Percentiles rank a stretch among this genome's conserved stretches.
phyloP scores from a whole-genome alignment of 2,113 vertebrate genomes.

The Oryzias javanicus region DNA sequence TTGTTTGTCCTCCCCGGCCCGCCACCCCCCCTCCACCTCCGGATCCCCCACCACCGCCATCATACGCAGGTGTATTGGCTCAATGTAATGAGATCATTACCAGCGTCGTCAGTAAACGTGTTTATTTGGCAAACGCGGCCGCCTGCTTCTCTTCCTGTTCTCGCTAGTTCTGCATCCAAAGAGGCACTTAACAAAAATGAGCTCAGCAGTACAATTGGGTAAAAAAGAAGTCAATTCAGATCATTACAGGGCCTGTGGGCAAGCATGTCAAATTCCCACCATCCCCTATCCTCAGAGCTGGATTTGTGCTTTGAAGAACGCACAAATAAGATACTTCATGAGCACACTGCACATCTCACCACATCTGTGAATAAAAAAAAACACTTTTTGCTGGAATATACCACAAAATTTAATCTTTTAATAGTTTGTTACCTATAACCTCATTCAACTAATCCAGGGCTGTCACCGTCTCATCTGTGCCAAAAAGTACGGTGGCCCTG shows the following conservation, averaged over 20 bases:
- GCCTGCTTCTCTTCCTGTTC: slow-evolving; percentile 49
- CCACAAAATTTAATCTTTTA: slow-evolving; percentile 17
- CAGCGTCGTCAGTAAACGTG: slow-evolving; percentile 71
- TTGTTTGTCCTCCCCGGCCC: slow-evolving; percentile 75
- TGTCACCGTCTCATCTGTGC: too few species aligned
- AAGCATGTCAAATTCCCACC: slow-evolving; percentile 56
- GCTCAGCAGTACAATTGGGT: slow-evolving; percentile 65
- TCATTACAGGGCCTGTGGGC: slow-evolving; percentile 69
- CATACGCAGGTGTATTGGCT: slow-evolving; percentile 77
- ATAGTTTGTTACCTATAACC: slow-evolving; percentile 12
- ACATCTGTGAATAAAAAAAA: slow-evolving; percentile 6
- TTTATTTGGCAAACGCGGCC: slow-evolving; percentile 70
- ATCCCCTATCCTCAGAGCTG: slow-evolving; percentile 24
- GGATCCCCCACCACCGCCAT: slow-evolving; percentile 46
- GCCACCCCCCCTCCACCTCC: too few species aligned
- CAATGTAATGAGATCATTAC: slow-evolving; percentile 77
- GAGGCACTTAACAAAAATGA: slow-evolving; percentile 75
- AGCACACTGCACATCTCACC: background rate
- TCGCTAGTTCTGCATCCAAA: slow-evolving; percentile 72
- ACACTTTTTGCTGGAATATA: slow-evolving; percentile 6
- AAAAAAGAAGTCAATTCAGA: slow-evolving; percentile 68
- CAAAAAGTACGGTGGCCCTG: too few species aligned
- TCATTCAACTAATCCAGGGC: too few species aligned
- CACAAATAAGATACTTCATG: background rate
- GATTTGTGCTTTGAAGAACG: slow-evolving; percentile 15